Evolutionary conservation across 1,140 invertebrate species (phyloP), one percentile per base, ranked within the genome.

Genomic region (Heterodera carotae): DNA sequence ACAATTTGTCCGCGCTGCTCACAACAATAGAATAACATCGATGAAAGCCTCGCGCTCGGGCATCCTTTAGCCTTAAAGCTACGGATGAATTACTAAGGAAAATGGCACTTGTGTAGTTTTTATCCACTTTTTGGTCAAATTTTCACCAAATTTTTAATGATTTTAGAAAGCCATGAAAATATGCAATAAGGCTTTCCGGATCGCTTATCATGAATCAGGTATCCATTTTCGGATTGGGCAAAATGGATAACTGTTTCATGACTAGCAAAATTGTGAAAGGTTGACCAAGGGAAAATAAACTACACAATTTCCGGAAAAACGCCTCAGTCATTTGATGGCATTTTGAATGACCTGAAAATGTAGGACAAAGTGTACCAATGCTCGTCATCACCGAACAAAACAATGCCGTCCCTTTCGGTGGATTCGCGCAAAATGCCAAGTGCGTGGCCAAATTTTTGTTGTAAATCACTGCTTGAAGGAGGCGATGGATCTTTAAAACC

Each of bases 11-110:
- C 36, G 53, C 29, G 18, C 80, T 84, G 4, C 83, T 56, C 12
- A 77, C 81, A 2, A 81, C 53, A n/a, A 81, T 43, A 6, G 80
- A 78, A 74, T 83, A 81, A 6, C n/a, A 59, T 5, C 80, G 81
- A 68, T 83, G 76, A n/a, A 81, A 81, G 31, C 80, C 80, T 27
- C 80, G 34, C 22, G 80, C 81, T 72, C 76, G 83, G 22, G 81
- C 81, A 69, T 81, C 80, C 62, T 72, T 73, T 25, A 81, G 67
- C 27, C 80, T 81, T 34, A 59, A 81, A 18, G 22, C 12, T 15
- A 56, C 48, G 18, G 22, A n/a, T 22, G 6, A 29, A 78, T 18
- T 15, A 22, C 34, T 59, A 22, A 34, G 75, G 75, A 73, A 18
- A 22, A 56, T 43, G n/a, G n/a, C n/a, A n/a, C n/a, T n/a, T n/a